A percentile compares a stretch with the other conserved stretches of the same genome.
Conservation (phyloP, 2,113 vertebrate genomes). For the Prinia subflava region DNA sequence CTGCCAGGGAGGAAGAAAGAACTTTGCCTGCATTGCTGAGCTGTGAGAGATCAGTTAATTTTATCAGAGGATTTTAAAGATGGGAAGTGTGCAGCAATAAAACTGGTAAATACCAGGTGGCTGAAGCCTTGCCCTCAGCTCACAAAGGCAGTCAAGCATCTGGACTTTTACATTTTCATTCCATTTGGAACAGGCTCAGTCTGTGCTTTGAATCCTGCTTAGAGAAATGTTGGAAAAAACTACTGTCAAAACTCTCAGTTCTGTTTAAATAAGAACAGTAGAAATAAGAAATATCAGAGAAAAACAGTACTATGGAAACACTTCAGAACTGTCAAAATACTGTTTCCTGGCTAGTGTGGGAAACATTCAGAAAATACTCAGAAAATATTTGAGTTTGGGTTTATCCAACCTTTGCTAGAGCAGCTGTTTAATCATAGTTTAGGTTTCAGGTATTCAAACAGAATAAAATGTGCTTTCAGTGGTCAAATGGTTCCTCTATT, state of each 20-base stretch:
- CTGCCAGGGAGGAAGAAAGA: not conserved
- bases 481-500: not conserved
- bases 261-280: not conserved
- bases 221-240: not conserved
- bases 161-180: not conserved
- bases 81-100: not conserved
- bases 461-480: not conserved
- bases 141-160: not conserved
- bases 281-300: not conserved
- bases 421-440: not conserved
- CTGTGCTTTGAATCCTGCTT: not conserved
- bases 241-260: not conserved
- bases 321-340: not conserved
- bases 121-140: not conserved
- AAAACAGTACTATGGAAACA: not conserved
- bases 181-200: not conserved
- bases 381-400: not conserved
- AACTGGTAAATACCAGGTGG: not conserved
- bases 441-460: not conserved
- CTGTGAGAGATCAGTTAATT: conserved; percentile 4
- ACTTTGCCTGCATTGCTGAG: not conserved
- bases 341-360: not conserved
- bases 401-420: not conserved
- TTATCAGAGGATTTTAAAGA: not conserved
- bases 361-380: not conserved